Evolutionary conservation across 2,888 invertebrate species (phyloP), one percentile per base, ranked within the genome.

Genomic region (Acanthosoma haemorrhoidale): DNA sequence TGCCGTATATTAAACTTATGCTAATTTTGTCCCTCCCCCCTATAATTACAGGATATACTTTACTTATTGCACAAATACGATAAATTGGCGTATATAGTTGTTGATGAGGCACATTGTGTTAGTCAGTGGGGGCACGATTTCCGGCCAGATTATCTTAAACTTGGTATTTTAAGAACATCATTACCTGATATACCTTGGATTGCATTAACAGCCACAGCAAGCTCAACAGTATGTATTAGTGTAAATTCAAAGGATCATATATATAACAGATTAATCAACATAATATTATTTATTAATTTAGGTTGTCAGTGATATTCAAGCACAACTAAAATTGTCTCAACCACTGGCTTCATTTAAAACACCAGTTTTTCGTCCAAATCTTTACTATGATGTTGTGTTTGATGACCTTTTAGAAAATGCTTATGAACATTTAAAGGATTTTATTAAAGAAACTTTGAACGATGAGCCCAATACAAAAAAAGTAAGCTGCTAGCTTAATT

Each of bases 41-140:
- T 61, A 18, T 64, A 18, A 29, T 72, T 80, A 43, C 74, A 85
- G 83, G 82, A 83, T 57, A 79, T 93, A 2, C 82, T 91, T 72
- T 83, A 85, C 25, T 86, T 87, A 76, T 81, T 96, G 75, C 81
- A 87, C 69, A 89, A 88, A 76, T 86, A 87, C 77, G 86, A 90
- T 69, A 88, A 92, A 78, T 81, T 99, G 4, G 89, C 91, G 0
- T 95, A 93, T 80, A 87, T 99, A 76, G 90, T 96, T 21, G 91
- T 99, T 11, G 99, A 99, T 81, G 99, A 99, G 82, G 96, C 96
- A 1, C 96, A 96, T 81, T 96, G 96, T 82, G 94, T 99, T 0
- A 96, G 95, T 77, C 92, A 98, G 77, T 99, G 98, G 99, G 99
- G 99, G 0, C 98, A 98, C 81, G 97, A 98, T 80, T 99, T 99